These are phyloP conservation scores for Aphaenogaster floridana DNA, from an alignment of 1,140 invertebrate genomes.

Conservation along the genomic window DNA sequence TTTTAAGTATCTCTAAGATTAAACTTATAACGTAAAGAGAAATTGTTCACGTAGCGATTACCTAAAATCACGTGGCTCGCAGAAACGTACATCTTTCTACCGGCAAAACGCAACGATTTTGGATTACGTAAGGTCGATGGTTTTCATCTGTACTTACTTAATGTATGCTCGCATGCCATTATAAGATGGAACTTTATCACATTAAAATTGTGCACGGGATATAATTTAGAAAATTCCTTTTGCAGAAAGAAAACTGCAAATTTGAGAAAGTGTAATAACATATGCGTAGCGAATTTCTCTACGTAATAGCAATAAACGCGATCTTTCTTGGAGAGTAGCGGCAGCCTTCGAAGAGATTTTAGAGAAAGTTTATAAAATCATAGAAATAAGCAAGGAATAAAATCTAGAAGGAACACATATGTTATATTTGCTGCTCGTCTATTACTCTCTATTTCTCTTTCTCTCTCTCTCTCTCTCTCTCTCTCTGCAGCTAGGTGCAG, in stretches of 20 bases:
- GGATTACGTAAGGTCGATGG: neutral
- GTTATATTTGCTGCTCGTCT: slow-evolving; percentile 6
- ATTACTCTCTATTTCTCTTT: neutral
- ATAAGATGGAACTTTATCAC: neutral
- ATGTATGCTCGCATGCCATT: neutral
- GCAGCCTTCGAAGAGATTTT: slow-evolving; percentile 22
- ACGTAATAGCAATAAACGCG: slow-evolving; percentile 26
- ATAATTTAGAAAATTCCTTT: slow-evolving; percentile 12
- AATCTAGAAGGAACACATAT: neutral
- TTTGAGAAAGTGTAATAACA: slow-evolving; percentile 52
- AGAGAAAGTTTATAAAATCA: slow-evolving; percentile 57
- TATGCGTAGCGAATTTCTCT: slow-evolving; percentile 26
- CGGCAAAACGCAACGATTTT: neutral
- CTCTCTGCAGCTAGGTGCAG: neutral
- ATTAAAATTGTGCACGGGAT: neutral
- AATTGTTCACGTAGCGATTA: neutral
- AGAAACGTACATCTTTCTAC: neutral
- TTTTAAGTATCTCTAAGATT: neutral
- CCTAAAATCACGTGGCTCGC: slow-evolving; percentile 1
- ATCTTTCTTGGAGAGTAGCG: slow-evolving; percentile 26
- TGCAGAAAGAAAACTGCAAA: slow-evolving; percentile 15
- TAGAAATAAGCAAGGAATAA: slow-evolving; percentile 8
- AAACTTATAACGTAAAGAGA: slow-evolving; percentile 12
- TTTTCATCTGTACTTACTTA: slow-evolving; percentile 1
- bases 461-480: neutral